Evolutionary conservation across 2,888 invertebrate species (phyloP), one percentile per base, ranked within the genome.

Genomic region (Brachypalpus laphriformis): DNA sequence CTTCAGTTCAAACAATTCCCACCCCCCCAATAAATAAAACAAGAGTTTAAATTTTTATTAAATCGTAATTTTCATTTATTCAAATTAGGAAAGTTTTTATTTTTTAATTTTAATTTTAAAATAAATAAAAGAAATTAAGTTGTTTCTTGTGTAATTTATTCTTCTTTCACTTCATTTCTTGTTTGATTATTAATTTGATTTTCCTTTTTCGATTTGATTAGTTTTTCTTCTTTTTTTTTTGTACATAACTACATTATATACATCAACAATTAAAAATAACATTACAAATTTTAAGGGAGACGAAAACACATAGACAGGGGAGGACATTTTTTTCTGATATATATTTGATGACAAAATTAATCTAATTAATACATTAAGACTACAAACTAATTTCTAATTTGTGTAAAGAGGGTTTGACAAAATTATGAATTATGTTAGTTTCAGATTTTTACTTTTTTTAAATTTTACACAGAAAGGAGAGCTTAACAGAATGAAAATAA

Each of bases 171-270:
- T 57, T 59, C 31, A 14, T 47, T 57, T 37, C 22, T 70, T 37
- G 9, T 16, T 54, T 75, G 20, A 18, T 16, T 63, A 71, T 59
- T 14, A 40, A 56, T 65, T 63, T 51, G 40, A 31, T 51, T 56
- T 65, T 20, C 37, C 16, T 34, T 49, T 78, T 61, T 71, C 16
- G 28, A 25, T 42, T 31, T 42, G 28, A 18, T 42, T 42, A 31
- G 4, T 71, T 37, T 40, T 18, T 25, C 25, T 45, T 11, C 37
- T 61, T 40, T 63, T 63, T 5, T 71, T 40, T 57, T 80, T 83
- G 80, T 83, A 80, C 83, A 83, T 70, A 80, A 80, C 66, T 74
- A 80, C 70, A 80, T 74, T 83, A 83, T 83, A 80, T 80, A 83
- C 80, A 80, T 28, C 42, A 75, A 81, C 68, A 78, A 40, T 72